phyloP scores from a whole-genome alignment of 2,113 vertebrate genomes.

The Ageneiosus marmoratus region DNA sequence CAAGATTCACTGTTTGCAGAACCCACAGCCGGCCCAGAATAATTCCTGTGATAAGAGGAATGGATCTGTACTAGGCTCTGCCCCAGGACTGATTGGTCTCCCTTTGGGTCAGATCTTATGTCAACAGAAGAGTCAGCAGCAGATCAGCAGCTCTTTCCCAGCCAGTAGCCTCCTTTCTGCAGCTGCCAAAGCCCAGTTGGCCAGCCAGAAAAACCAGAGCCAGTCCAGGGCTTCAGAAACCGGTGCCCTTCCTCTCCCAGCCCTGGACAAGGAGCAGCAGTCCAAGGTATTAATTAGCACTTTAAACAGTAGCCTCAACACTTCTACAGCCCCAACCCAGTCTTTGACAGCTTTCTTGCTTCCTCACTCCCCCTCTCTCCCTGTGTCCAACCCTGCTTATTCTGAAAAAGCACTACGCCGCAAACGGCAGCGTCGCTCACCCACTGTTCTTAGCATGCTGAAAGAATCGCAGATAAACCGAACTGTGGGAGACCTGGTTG shows the following conservation, averaged over 20 bases:
- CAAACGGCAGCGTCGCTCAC: slow-evolving; percentile 63
- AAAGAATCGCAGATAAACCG: slow-evolving; percentile 62
- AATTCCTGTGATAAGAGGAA: slow-evolving; percentile 49
- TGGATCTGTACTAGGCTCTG: slow-evolving; percentile 58
- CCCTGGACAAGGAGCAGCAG: slow-evolving; percentile 64
- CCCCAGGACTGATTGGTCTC: slow-evolving; percentile 71
- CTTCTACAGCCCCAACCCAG: slow-evolving; percentile 57
- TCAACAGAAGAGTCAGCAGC: slow-evolving; percentile 74
- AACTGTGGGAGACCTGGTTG: slow-evolving; percentile 22
- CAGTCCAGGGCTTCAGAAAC: slow-evolving; percentile 54
- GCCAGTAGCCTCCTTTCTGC: slow-evolving; percentile 87
- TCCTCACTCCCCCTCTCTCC: slow-evolving; percentile 61
- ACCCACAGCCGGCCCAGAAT: slow-evolving; percentile 52
- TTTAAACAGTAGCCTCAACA: slow-evolving; percentile 80
- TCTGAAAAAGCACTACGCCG: slow-evolving; percentile 52
- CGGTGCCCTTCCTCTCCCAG: slow-evolving; percentile 55
- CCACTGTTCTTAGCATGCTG: slow-evolving; percentile 71
- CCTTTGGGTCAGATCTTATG: slow-evolving; percentile 77
- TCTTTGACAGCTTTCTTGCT: slow-evolving; percentile 66
- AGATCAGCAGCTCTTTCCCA: slow-evolving; percentile 77
- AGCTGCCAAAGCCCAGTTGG: slow-evolving; percentile 86
- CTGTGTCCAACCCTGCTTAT: slow-evolving; percentile 27
- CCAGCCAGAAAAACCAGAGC: slow-evolving; percentile 72
- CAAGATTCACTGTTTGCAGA: slow-evolving; percentile 62
- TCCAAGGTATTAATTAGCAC: slow-evolving; percentile 83